Base-by-base conservation (phyloP, 2,888 invertebrate genomes). In the Lampropteryx suffumata region DNA sequence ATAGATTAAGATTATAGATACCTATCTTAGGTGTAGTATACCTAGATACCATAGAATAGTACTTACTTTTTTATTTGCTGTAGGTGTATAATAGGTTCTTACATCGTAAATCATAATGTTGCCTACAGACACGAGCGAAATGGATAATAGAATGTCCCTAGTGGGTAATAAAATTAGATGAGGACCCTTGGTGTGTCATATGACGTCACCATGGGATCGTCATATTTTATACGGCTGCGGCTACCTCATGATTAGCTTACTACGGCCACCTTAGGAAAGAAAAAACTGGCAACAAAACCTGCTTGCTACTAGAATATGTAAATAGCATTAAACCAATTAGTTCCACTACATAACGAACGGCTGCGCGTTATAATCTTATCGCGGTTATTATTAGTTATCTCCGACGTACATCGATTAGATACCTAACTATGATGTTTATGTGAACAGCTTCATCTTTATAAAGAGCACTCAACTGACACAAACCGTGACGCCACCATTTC, bases 161-260 rank as follows among this genome's bases (percentile, higher is more conserved):
- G 65, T 50, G 58, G 50, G 69, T 64, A 70, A 79, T 82, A 80
- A 79, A 79, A 76, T 73, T 64, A 73, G 79, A 79, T 61, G 73
- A 76, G 73, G 69, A 65, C 64, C 61, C 62, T 64, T 57, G 62
- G 59, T 59, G 61, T 65, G 66, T 65, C 61, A 58, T 60, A 60
- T 79, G 76, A 79, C 76, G 73, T 78, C 71, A 77, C 50, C 57
- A 64, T 64, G 69, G 69, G 69, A 48, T 68, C 44, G 70, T 69
- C 71, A 61, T 67, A 67, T 60, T 5, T 24, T 7, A 4, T 24
- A 24, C 24, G 54, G 58, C 54, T n/a, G n/a, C n/a, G n/a, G n/a
- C n/a, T n/a, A n/a, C n/a, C n/a, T n/a, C n/a, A n/a, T n/a, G 52
- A 47, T 55, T 48, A 61, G 58, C 59, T 59, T 63, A 63, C 62